phyloP scores from a whole-genome alignment of 2,797 vertebrate genomes.

The Enteromius unitaeniatus region DNA sequence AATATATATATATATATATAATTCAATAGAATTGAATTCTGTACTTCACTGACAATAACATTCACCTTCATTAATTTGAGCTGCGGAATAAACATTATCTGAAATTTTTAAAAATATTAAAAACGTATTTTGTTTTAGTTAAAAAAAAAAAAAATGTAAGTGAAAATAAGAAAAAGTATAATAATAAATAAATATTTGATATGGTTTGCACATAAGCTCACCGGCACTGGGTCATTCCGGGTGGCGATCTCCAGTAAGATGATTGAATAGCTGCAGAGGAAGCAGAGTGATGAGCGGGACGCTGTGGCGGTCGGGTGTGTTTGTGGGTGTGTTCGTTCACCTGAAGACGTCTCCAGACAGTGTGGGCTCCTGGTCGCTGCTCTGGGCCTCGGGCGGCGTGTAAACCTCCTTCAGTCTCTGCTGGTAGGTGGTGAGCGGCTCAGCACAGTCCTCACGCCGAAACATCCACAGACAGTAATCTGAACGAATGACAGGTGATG shows the following conservation, averaged over 20 bases:
- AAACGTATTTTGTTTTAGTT: too few relatives aligned
- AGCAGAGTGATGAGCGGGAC: neutral
- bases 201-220: slow-evolving; percentile 68
- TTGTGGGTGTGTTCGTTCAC: slow-evolving; percentile 61
- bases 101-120: too few relatives aligned
- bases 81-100: too few relatives aligned
- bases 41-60: too few relatives aligned
- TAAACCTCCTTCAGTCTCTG: slow-evolving; percentile 77
- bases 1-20: too few relatives aligned
- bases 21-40: too few relatives aligned
- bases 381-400: slow-evolving; percentile 80
- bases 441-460: slow-evolving; percentile 75
- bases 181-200: neutral
- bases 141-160: too few relatives aligned
- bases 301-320: neutral
- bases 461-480: slow-evolving; percentile 83
- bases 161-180: neutral
- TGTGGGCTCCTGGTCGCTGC: slow-evolving; percentile 73
- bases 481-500: slow-evolving; percentile 54
- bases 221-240: slow-evolving; percentile 79
- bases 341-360: slow-evolving; percentile 83
- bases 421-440: slow-evolving; percentile 73
- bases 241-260: slow-evolving; percentile 87
- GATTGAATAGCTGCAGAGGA: slow-evolving; percentile 82
- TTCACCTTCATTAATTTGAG: too few relatives aligned